Conservation (phyloP, 2,888 invertebrate genomes). For the Acleris sparsana region DNA sequence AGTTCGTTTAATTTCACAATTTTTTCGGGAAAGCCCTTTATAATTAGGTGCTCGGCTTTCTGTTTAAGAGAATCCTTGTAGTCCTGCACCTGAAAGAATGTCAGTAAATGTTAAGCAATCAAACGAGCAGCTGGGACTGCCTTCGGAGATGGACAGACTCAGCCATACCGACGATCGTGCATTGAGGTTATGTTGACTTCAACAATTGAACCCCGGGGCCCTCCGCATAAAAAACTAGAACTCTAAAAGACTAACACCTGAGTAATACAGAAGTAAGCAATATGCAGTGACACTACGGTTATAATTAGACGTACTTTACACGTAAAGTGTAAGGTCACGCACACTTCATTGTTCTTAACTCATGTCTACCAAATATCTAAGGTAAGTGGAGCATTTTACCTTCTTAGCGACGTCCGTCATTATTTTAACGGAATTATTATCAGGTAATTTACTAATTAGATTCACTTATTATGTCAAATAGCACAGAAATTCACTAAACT, state of each 20-base stretch:
- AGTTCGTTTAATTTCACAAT: constrained; percentile 95
- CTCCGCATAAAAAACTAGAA: constrained; percentile 28
- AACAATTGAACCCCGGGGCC: constrained; percentile 43
- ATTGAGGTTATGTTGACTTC: constrained; percentile 62
- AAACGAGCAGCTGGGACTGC: constrained; percentile 5
- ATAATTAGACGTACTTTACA: constrained; percentile 39
- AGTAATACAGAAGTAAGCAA: constrained; percentile 6
- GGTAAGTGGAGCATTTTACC: constrained; percentile 57
- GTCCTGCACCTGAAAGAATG: constrained; percentile 89
- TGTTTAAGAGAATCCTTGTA: constrained; percentile 94
- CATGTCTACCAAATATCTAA: constrained; percentile 58
- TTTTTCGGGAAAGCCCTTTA: constrained; percentile 96
- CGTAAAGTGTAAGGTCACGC: constrained; percentile 59
- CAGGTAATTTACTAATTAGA: constrained; percentile 44
- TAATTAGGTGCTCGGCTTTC: constrained; percentile 94
- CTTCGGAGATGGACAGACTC: constrained; percentile 33
- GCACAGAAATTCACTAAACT: constrained; percentile 44
- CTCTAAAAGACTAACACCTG: background rate
- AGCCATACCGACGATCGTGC: constrained; percentile 47
- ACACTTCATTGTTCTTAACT: constrained; percentile 60
- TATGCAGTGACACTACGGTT: constrained; percentile 18
- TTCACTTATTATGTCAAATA: constrained; percentile 44
- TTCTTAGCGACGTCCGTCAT: constrained; percentile 79
- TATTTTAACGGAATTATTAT: constrained; percentile 49
- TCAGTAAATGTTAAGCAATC: constrained; percentile 26